Percentiles rank a stretch among this genome's conserved stretches.
Evolutionary conservation across 2,888 invertebrate genomes (phyloP).

Genomic region (Itoplectis maculator): DNA sequence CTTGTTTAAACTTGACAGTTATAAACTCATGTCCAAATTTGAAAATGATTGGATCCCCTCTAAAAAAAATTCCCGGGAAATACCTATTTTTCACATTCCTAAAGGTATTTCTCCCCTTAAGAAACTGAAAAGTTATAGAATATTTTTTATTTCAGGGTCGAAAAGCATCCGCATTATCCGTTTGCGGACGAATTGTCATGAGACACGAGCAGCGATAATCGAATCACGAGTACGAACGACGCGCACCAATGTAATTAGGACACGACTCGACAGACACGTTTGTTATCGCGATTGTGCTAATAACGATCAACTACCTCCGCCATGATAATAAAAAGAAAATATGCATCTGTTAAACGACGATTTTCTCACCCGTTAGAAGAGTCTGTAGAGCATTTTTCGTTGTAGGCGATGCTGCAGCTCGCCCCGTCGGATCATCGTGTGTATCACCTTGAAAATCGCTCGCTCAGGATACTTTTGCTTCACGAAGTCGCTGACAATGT

Average conservation of each 20-base stretch:
- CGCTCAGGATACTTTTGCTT: slow-evolving; percentile 95
- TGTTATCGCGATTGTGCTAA: slow-evolving; percentile 41
- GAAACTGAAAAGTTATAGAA: no score
- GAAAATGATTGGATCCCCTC: no score
- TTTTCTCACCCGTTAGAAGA: slow-evolving; percentile 87
- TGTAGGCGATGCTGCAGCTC: slow-evolving; percentile 98
- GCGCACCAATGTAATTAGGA: slow-evolving; percentile 53
- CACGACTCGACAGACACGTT: slow-evolving; percentile 39
- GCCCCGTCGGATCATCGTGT: slow-evolving; percentile 97
- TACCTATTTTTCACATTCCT: no score
- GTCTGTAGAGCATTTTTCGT: slow-evolving; percentile 97
- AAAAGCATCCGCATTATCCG: slow-evolving; percentile 90
- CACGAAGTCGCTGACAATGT: slow-evolving; percentile 94
- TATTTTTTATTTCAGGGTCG: slow-evolving; percentile 85
- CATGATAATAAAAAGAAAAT: slow-evolving; percentile 41
- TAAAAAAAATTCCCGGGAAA: no score
- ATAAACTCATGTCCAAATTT: no score
- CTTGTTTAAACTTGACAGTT: no score
- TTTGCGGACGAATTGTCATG: slow-evolving; percentile 83
- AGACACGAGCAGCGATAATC: slow-evolving; percentile 10
- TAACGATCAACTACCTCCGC: slow-evolving; percentile 53
- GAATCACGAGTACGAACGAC: slow-evolving; percentile 14
- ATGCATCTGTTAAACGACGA: slow-evolving; percentile 3
- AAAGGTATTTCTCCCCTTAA: no score
- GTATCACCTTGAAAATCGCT: slow-evolving; percentile 95